A percentile compares a stretch with the other conserved stretches of the same genome.
phyloP scores from a whole-genome alignment of 2,888 invertebrate genomes.

The Mythimna pallens region DNA sequence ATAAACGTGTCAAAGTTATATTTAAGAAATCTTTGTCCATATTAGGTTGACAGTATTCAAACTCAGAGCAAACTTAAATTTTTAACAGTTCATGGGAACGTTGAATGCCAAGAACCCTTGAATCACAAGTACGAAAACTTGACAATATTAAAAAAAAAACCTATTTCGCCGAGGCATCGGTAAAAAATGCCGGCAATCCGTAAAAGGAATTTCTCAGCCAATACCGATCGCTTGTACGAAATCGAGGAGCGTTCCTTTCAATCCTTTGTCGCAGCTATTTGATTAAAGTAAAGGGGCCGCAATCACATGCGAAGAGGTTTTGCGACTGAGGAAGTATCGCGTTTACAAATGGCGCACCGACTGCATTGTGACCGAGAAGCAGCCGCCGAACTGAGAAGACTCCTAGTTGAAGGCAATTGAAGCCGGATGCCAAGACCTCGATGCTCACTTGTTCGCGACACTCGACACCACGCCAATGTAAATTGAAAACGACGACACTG shows the following conservation, averaged over 20 bases:
- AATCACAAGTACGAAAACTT: constrained; percentile 65
- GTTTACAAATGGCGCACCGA: constrained; percentile 89
- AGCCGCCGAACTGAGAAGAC: constrained; percentile 66
- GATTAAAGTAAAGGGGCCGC: constrained; percentile 89
- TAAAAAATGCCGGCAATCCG: constrained; percentile 83
- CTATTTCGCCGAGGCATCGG: constrained; percentile 71
- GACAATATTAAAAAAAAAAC: constrained; percentile 67
- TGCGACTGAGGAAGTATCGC: constrained; percentile 89
- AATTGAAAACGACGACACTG: constrained; percentile 79
- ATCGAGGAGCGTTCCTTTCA: constrained; percentile 87
- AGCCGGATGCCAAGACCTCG: constrained; percentile 78
- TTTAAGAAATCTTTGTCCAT: neutral
- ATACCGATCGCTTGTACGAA: constrained; percentile 87
- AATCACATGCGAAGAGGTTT: constrained; percentile 86
- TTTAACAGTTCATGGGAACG: constrained; percentile 36
- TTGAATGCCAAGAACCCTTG: constrained; percentile 51
- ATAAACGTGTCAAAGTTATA: neutral
- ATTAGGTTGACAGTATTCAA: constrained; percentile 1
- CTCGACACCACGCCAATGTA: constrained; percentile 75
- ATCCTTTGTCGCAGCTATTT: constrained; percentile 89
- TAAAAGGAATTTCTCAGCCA: constrained; percentile 84
- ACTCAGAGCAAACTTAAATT: constrained; percentile 30
- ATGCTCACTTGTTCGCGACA: constrained; percentile 80
- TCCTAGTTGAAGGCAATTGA: constrained; percentile 82
- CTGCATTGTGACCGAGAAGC: constrained; percentile 80